phyloP scores from a whole-genome alignment of 30 jellyfish, hydroid and myxozoan genomes.

The Chironex yamaguchii region DNA sequence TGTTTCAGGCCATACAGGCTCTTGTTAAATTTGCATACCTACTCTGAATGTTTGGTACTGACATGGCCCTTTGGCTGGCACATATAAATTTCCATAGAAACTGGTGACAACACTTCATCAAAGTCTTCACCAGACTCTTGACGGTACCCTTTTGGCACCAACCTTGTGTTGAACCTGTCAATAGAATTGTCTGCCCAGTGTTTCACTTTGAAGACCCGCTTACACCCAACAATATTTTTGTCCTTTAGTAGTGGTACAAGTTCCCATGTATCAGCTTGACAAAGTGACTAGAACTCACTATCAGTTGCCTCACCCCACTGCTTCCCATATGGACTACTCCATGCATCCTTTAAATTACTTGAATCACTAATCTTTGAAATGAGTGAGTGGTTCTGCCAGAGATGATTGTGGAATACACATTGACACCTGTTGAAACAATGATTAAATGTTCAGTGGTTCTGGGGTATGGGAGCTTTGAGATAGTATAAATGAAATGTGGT shows the following conservation, averaged over 20 bases:
- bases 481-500: too few relatives aligned
- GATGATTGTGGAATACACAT: too few relatives aligned
- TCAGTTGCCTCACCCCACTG: not conserved
- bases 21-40: not conserved
- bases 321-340: not conserved
- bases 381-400: too few relatives aligned
- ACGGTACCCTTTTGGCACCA: not conserved
- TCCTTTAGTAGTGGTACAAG: not conserved
- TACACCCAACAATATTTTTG: not conserved
- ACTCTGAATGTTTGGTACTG: not conserved
- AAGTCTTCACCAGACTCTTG: not conserved
- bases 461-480: too few relatives aligned
- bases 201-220: not conserved
- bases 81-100: not conserved
- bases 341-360: too few relatives aligned
- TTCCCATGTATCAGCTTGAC: not conserved
- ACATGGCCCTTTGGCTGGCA: not conserved
- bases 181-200: not conserved
- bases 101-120: not conserved
- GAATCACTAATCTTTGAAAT: too few relatives aligned
- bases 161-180: not conserved
- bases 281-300: not conserved
- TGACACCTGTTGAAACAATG: too few relatives aligned
- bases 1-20: not conserved
- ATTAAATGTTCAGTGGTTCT: too few relatives aligned